These are phyloP conservation scores for Nomada flava DNA, from an alignment of 2,888 invertebrate species.

Conservation along the genomic window DNA sequence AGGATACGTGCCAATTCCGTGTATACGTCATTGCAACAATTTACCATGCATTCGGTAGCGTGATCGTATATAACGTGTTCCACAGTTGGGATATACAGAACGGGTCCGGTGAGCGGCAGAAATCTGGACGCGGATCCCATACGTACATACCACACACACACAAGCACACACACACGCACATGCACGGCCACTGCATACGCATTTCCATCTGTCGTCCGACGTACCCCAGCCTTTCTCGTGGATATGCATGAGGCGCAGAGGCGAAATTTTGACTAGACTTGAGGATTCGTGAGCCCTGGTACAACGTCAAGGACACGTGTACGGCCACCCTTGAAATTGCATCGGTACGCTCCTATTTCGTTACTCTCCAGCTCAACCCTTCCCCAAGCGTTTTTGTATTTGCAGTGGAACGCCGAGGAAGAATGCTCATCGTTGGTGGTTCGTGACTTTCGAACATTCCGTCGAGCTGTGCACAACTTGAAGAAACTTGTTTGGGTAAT, in stretches of 20 bases:
- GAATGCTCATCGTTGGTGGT: background rate
- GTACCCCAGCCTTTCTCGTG: constrained; percentile 43
- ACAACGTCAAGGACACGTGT: constrained; percentile 43
- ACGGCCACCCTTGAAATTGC: constrained; percentile 22
- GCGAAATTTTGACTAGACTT: constrained; percentile 63
- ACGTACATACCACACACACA: constrained; percentile 54
- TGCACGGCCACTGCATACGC: constrained; percentile 42
- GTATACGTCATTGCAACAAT: constrained; percentile 45
- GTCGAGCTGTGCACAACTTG: background rate
- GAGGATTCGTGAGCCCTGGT: constrained; percentile 29
- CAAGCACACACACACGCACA: constrained; percentile 11
- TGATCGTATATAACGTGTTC: constrained; percentile 63
- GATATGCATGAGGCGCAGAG: constrained; percentile 67
- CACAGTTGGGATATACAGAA: constrained; percentile 38
- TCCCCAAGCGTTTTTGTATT: background rate
- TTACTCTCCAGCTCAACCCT: too few relatives aligned
- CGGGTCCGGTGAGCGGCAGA: constrained; percentile 56
- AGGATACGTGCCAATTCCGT: constrained; percentile 30
- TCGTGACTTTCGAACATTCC: constrained; percentile 25
- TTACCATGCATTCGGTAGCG: constrained; percentile 37
- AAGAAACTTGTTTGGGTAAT: constrained; percentile 10
- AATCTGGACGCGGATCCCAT: constrained; percentile 66
- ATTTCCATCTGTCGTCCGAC: constrained; percentile 66
- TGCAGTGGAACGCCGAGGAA: background rate
- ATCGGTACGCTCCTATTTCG: background rate